Base-by-base conservation (phyloP, 2,888 invertebrate species). In the Drosophila neotestacea region DNA sequence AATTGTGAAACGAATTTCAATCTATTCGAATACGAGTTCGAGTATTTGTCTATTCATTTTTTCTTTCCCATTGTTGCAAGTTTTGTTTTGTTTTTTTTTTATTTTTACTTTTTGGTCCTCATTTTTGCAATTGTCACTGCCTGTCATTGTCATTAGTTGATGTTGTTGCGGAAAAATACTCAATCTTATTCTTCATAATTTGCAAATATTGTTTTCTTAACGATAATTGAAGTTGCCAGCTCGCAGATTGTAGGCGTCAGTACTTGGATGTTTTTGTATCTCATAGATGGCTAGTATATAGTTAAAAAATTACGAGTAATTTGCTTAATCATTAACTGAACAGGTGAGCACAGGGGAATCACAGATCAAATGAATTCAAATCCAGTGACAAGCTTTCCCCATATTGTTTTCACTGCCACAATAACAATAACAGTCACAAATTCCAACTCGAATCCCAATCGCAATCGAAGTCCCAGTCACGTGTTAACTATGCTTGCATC, bases 1-100 rank as follows among this genome's bases (percentile, higher is more conserved):
- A 62, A 73, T 84, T 75, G 79, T 61, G 77, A 72, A 84, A 75
- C 62, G 41, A 55, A 51, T 51, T n/a, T 41, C 48, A 44, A 44
- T 52, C 46, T 52, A 42, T 50, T 51, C 36, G 27, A 52, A 16
- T 9, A 48, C 48, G 4, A 39, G 41, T 51, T 36, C 22, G 22
- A 32, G 32, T 32, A 32, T 6, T 39, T 42, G 30, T 11, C n/a
- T 13, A 28, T 44, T 52, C 36, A 50, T 13, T 50, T 38, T 39
- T 27, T 22, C 30, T 30, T 46, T 9, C 46, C 52, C 36, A 55
- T 56, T 75, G 58, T 55, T 41, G 32, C 41, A 30, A 22, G 62
- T 46, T 42, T 61, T 44, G 32, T 32, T 32, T 6, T 32, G 7
- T 32, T 32, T 32, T 7, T 7, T 32, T 32, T 32, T 6, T 7